Conservation (phyloP, 1,140 invertebrate species). For the Drosophila nannoptera region DNA sequence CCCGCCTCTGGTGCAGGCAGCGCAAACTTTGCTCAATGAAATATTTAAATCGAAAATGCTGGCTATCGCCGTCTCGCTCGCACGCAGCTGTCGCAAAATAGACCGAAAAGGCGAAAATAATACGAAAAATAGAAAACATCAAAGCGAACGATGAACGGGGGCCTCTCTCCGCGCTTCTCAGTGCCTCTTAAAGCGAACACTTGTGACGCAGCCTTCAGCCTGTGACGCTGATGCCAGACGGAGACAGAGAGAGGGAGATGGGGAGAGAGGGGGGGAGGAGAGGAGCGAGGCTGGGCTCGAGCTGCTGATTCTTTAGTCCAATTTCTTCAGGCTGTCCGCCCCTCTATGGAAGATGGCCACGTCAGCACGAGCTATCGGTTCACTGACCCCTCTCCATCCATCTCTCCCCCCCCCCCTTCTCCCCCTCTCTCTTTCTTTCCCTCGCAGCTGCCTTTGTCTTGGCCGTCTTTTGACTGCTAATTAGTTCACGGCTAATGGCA, state of each 20-base stretch:
- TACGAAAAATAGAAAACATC: not conserved
- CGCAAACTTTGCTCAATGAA: conserved; percentile 63
- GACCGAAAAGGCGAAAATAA: not conserved
- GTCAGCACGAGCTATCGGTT: too few species aligned
- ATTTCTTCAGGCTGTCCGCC: too few species aligned
- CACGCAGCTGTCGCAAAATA: conserved; percentile 16
- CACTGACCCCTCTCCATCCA: not conserved
- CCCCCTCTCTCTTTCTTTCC: not conserved
- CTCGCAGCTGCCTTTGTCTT: conserved; percentile 15
- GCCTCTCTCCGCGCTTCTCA: conserved; percentile 26
- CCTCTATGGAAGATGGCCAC: too few species aligned
- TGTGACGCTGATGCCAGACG: too few species aligned
- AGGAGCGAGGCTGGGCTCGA: too few species aligned
- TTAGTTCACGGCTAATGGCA: too few species aligned
- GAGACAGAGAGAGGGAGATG: too few species aligned
- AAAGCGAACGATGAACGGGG: not conserved
- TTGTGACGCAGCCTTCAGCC: too few species aligned
- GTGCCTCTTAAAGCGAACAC: too few species aligned
- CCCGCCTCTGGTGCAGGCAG: conserved; percentile 2
- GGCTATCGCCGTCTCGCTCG: conserved; percentile 20
- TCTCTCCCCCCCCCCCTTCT: not conserved
- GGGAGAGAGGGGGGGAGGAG: too few species aligned
- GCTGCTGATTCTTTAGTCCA: too few species aligned
- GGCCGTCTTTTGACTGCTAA: not conserved
- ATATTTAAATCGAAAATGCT: conserved; percentile 71